Percentiles rank a stretch among this genome's conserved stretches.
phyloP scores from a whole-genome alignment of 2,797 vertebrate genomes.

The Oreochromis grahami region DNA sequence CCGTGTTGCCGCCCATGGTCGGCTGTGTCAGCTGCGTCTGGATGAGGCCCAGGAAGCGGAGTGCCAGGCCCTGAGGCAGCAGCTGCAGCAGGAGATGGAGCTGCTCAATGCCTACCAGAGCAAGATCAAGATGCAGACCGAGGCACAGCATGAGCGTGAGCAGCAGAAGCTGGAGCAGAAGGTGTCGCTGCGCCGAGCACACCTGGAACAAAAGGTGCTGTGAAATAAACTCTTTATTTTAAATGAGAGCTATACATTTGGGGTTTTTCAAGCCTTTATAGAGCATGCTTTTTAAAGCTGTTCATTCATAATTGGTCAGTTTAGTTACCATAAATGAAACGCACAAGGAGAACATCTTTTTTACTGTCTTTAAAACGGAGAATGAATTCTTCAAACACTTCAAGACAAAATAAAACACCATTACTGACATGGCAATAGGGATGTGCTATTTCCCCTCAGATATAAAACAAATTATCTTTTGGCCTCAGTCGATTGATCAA shows the following conservation, averaged over 20 bases:
- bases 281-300: background rate
- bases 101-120: constrained; percentile 99
- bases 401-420: background rate
- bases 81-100: constrained; percentile 99
- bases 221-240: background rate
- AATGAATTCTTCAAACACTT: background rate
- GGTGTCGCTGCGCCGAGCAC: constrained; percentile 94
- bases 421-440: background rate
- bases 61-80: constrained; percentile 97
- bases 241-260: background rate
- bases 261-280: background rate
- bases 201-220: constrained; percentile 95
- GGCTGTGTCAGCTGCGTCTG: constrained; percentile 87
- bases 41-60: constrained; percentile 99
- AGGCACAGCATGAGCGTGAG: constrained; percentile 96
- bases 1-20: constrained; percentile 25
- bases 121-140: constrained; percentile 99
- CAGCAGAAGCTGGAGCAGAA: constrained; percentile 98
- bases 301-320: background rate
- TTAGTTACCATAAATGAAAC: background rate
- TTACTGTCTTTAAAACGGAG: background rate
- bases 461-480: background rate
- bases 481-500: background rate
- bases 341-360: background rate
- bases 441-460: background rate